A percentile compares a stretch with the other conserved stretches of the same genome.
Conservation (phyloP, 2,888 invertebrate species). For the Phengaris arion region DNA sequence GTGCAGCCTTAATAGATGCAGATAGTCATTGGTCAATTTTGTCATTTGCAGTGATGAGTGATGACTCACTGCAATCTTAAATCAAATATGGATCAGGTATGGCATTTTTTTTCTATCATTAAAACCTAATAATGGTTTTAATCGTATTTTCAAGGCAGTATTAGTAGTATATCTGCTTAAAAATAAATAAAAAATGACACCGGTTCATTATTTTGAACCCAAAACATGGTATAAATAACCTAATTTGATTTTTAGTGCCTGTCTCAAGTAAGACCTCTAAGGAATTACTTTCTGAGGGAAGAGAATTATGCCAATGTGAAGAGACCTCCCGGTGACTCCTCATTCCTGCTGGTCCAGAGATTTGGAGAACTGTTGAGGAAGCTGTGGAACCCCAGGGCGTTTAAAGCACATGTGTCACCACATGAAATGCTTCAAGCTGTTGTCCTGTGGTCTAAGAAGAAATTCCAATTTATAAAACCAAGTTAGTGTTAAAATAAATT, state of each 20-base stretch:
- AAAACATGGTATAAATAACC: background rate
- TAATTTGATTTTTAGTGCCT: constrained; percentile 83
- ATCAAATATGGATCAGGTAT: too few relatives aligned
- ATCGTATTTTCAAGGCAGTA: too few relatives aligned
- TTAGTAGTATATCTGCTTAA: too few relatives aligned
- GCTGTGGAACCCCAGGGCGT: constrained; percentile 99
- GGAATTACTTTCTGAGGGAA: constrained; percentile 97
- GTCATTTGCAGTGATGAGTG: too few relatives aligned
- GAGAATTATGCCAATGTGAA: constrained; percentile 93
- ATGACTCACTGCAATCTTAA: too few relatives aligned
- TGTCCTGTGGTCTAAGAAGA: constrained; percentile 96
- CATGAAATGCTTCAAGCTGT: constrained; percentile 99
- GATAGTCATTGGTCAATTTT: too few relatives aligned
- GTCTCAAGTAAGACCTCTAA: constrained; percentile 95
- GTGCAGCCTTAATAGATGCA: too few relatives aligned
- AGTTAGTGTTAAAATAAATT: constrained; percentile 76
- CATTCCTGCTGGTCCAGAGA: constrained; percentile 91
- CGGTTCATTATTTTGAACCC: too few relatives aligned
- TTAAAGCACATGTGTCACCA: constrained; percentile 99
- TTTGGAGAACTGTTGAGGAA: constrained; percentile 98
- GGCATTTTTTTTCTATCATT: too few relatives aligned
- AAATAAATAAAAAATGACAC: too few relatives aligned
- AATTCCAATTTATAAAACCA: constrained; percentile 98
- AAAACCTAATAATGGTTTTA: too few relatives aligned
- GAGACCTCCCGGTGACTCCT: constrained; percentile 96